Conservation (phyloP, 2,797 vertebrate species). For the Pseudocheirus occidentalis region DNA sequence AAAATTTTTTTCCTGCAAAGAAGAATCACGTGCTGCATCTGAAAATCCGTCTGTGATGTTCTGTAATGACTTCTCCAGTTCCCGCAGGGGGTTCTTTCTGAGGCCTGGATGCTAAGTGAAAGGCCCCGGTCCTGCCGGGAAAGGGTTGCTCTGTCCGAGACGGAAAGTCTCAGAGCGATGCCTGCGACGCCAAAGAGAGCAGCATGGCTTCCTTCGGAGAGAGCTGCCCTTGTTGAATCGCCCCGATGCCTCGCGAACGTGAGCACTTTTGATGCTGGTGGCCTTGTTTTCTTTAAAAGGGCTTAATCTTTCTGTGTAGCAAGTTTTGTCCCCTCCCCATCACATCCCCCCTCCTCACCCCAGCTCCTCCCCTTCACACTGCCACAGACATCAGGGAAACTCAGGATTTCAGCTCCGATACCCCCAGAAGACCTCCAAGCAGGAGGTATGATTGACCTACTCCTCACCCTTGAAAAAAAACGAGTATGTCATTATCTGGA, state of each 20-base stretch:
- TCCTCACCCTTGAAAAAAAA: not conserved
- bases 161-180: conserved; percentile 72
- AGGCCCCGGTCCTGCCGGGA: conserved; percentile 49
- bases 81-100: not conserved
- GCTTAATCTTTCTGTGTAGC: conserved; percentile 84
- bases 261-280: conserved; percentile 80
- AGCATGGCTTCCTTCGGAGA: conserved; percentile 59
- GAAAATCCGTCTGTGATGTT: not conserved
- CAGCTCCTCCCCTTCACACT: not conserved
- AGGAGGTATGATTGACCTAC: not conserved
- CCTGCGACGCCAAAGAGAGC: conserved; percentile 76
- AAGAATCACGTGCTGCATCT: not conserved
- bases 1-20: not conserved
- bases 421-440: not conserved
- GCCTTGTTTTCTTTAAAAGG: conserved; percentile 87
- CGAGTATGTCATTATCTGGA: not conserved
- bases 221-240: conserved; percentile 40
- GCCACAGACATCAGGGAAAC: not conserved
- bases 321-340: conserved; percentile 46
- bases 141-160: conserved; percentile 66
- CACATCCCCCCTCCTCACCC: conserved; percentile 4
- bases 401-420: not conserved
- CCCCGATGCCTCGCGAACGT: conserved; percentile 58
- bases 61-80: not conserved
- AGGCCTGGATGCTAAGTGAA: conserved; percentile 10